Conservation (phyloP, 1,140 invertebrate genomes). For the Paralvinella palmiformis region DNA sequence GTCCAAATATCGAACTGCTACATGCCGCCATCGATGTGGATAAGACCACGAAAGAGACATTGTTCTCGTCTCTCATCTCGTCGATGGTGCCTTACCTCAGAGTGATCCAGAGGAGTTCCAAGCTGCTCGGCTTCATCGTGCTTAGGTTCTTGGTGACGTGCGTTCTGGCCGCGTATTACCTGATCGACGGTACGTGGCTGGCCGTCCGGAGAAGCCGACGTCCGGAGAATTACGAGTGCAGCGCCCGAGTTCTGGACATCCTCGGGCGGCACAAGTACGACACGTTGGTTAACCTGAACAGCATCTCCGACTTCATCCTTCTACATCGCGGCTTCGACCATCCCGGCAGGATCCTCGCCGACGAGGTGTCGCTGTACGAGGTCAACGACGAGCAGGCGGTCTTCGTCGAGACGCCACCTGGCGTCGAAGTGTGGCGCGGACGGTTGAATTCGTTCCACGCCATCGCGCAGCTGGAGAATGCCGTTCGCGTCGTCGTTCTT, state of each 20-base stretch:
- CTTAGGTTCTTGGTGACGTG: no score
- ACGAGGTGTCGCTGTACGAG: constrained; percentile 6
- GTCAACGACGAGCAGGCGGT: constrained; percentile 10
- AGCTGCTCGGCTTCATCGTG: no score
- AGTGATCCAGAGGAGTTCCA: no score
- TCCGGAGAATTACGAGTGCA: not conserved
- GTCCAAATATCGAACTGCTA: no score
- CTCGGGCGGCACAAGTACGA: not conserved
- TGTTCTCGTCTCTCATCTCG: no score
- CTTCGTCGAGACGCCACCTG: constrained; percentile 12
- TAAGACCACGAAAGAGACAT: no score
- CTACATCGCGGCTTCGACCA: constrained; percentile 5
- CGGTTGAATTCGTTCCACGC: not conserved
- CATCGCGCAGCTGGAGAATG: constrained; percentile 11
- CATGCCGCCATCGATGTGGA: no score
- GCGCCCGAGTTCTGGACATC: not conserved
- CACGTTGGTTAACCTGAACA: not conserved
- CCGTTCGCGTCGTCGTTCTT: not conserved
- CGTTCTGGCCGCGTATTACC: no score
- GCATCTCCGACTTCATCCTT: not conserved
- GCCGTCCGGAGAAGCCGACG: no score
- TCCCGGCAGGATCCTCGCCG: constrained; percentile 11
- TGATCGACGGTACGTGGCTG: no score
- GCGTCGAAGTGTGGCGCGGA: not conserved
- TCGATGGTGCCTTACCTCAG: no score